phyloP scores from a whole-genome alignment of 2,888 invertebrate genomes.

The Lasioglossum villosulum region DNA sequence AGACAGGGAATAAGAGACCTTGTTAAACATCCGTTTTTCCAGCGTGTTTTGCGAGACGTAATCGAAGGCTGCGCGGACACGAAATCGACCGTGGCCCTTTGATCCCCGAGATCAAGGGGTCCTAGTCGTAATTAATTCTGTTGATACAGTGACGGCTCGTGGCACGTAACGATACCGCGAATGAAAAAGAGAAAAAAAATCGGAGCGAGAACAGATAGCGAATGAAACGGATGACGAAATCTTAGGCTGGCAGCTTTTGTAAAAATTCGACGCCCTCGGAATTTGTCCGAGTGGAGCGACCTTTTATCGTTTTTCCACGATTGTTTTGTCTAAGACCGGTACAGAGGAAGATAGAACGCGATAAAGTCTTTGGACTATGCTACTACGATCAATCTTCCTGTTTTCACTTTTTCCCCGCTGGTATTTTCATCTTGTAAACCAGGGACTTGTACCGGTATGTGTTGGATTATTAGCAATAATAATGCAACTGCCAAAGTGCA shows the following conservation, averaged over 20 bases:
- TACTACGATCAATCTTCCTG: background rate
- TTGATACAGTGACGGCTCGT: background rate
- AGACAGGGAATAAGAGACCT: background rate
- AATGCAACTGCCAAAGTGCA: too few relatives aligned
- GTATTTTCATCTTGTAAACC: constrained; percentile 6
- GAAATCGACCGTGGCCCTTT: constrained; percentile 16
- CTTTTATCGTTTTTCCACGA: background rate
- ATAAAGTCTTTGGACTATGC: background rate
- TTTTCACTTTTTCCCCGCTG: background rate
- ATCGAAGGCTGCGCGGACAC: background rate
- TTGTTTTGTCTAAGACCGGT: background rate
- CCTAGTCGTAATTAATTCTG: constrained; percentile 44
- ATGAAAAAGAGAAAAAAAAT: background rate
- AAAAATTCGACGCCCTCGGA: constrained; percentile 16
- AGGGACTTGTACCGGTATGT: too few relatives aligned
- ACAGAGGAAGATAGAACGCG: background rate
- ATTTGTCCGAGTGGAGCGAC: background rate
- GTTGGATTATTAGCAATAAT: too few relatives aligned
- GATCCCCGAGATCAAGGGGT: constrained; percentile 27
- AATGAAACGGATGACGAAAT: background rate
- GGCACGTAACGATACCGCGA: background rate
- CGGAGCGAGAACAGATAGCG: background rate
- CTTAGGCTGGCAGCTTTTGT: background rate
- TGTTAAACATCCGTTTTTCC: constrained; percentile 1
- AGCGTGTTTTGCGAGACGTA: background rate